phyloP scores from a whole-genome alignment of 2,797 vertebrate genomes.

The Choloepus didactylus region DNA sequence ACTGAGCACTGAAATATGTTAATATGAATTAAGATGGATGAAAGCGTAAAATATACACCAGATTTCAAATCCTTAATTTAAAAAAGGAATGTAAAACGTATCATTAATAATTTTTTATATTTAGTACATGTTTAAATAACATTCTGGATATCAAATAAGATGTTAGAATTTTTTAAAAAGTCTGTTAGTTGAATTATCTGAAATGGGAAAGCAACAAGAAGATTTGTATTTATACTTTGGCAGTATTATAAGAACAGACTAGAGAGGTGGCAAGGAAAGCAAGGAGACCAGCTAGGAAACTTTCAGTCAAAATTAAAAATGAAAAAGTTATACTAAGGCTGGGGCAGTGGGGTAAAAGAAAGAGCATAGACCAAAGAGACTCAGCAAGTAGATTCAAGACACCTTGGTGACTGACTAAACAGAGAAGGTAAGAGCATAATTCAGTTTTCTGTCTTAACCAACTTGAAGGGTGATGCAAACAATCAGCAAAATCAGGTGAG shows the following conservation, averaged over 20 bases:
- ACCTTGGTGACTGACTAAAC: not conserved
- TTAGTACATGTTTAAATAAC: too few species aligned
- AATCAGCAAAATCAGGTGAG: not conserved
- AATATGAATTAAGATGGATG: too few species aligned
- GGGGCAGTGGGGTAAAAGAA: not conserved
- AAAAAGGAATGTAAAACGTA: too few species aligned
- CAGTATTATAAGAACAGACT: not conserved
- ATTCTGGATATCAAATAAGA: too few species aligned
- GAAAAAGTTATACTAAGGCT: not conserved
- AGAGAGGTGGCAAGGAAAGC: not conserved
- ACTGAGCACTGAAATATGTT: too few species aligned
- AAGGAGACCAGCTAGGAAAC: not conserved
- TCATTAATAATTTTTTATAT: too few species aligned
- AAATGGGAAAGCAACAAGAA: not conserved
- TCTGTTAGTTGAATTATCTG: not conserved
- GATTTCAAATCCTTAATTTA: too few species aligned
- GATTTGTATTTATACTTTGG: not conserved
- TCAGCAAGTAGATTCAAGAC: not conserved
- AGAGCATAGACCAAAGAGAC: not conserved
- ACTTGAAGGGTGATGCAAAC: not conserved
- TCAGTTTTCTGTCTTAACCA: constrained; percentile 18
- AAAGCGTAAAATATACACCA: too few species aligned
- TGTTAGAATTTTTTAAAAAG: not conserved
- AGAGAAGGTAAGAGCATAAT: not conserved
- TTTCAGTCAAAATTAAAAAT: constrained; percentile 9